Base-by-base conservation (phyloP, 2,888 invertebrate species). In the Doris montereyensis region DNA sequence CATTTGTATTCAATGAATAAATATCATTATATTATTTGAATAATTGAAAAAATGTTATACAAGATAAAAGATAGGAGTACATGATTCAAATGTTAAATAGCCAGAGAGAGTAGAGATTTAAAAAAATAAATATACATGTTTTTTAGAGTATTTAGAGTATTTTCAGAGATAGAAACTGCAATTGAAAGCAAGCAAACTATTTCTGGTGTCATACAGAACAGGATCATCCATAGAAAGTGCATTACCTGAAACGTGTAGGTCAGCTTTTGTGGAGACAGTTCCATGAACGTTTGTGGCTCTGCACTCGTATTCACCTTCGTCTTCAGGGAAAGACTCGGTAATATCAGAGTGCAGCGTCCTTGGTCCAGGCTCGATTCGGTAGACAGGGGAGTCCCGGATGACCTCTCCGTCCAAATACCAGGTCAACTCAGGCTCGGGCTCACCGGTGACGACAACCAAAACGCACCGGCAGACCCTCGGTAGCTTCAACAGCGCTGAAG, bases 271-370 rank as follows among this genome's bases (percentile, higher is more conserved):
- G 5, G 96, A 96, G 17, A 97, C 97, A 93, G 97, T 97, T 10
- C 99, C 99, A 30, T 97, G 93, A 89, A 96, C 95, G 91, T 98
- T 99, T 77, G 96, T 95, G 0, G 98, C 98, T 91, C 96, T 96
- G 88, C 97, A 97, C 5, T 97, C 97, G 90, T 98, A 98, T 1
- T 98, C 96, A 24, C 98, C 98, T 8, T 97, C 97, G 92, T 99
- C 99, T 87, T 96, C 96, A 24, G 98, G 97, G 90, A 98, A 98
- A 17, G 97, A 97, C 87, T 97, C 97, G 10, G 98, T 93, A 91
- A 97, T 97, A 71, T 99, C 93, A 65, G 95, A 95, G 89, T 95
- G 96, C 83, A 94, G 94, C 32, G 88, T 88, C 80, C 86, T 87
- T 80, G 87, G 75, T 83, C 87, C 81, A 71, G 80, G 71, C 68